A percentile compares a stretch with the other conserved stretches of the same genome.
These are phyloP conservation scores for Microcebus murinus DNA, from an alignment of 2,113 vertebrate genomes.

Conservation along the genomic window DNA sequence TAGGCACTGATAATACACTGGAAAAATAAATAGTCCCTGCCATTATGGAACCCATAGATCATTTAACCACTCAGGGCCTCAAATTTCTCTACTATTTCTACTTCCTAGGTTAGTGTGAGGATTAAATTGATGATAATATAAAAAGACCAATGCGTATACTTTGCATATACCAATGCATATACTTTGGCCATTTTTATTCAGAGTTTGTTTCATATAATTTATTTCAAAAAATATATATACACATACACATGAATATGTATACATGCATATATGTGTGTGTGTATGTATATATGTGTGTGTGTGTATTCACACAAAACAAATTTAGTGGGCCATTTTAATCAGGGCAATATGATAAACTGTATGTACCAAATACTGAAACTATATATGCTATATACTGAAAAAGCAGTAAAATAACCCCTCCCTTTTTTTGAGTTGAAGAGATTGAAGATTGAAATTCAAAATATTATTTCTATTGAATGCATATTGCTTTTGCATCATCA, in stretches of 20 bases:
- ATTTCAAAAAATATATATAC: conserved; percentile 37
- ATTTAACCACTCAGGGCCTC: neutral
- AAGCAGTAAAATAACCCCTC: neutral
- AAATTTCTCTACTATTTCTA: conserved; percentile 13
- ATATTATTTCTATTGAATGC: neutral
- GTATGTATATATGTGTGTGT: neutral
- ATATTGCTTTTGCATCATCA: neutral
- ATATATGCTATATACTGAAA: neutral
- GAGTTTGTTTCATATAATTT: neutral
- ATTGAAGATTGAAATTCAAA: neutral
- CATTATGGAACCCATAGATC: neutral
- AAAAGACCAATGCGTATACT: neutral
- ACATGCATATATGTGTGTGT: neutral
- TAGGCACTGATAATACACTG: neutral
- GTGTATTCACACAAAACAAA: neutral
- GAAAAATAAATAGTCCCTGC: neutral
- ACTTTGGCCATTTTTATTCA: conserved; percentile 15
- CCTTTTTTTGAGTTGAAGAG: neutral
- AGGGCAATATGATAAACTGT: neutral
- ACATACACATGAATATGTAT: neutral
- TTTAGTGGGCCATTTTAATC: neutral
- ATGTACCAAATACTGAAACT: conserved; percentile 2
- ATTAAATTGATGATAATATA: conserved; percentile 22
- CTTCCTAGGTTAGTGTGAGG: conserved; percentile 22
- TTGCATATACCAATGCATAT: neutral